Percentiles rank a stretch among this genome's conserved stretches.
Conservation (phyloP, 2,888 invertebrate species). For the Chouioia cunea region DNA sequence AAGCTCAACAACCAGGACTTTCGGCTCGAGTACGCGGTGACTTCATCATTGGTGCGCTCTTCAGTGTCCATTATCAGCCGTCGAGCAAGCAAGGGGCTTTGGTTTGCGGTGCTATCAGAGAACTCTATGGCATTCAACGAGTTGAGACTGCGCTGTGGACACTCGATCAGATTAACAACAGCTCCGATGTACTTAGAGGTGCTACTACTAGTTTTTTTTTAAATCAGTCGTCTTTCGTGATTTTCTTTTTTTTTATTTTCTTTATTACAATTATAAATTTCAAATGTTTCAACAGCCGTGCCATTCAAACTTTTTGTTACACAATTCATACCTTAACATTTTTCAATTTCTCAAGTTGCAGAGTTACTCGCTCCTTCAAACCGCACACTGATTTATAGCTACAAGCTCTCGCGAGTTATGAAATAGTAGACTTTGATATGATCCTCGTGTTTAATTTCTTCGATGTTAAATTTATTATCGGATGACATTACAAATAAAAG, state of each 20-base stretch:
- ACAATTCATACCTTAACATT: no score
- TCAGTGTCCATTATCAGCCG: constrained; percentile 58
- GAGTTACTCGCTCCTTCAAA: no score
- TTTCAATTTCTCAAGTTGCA: no score
- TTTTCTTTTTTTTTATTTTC: no score
- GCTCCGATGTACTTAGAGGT: constrained; percentile 46
- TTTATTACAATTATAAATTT: neutral
- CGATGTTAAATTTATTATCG: no score
- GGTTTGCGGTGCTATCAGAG: constrained; percentile 57
- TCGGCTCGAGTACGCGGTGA: constrained; percentile 57
- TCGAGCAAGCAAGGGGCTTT: constrained; percentile 56
- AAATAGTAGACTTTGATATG: no score
- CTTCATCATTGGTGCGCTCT: constrained; percentile 58
- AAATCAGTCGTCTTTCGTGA: neutral
- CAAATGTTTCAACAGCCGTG: no score
- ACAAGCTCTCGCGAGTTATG: no score
- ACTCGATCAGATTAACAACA: constrained; percentile 75
- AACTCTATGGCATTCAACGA: constrained; percentile 60
- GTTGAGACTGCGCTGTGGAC: constrained; percentile 59
- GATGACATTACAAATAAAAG: no score
- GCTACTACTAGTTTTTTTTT: neutral
- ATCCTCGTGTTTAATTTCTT: no score
- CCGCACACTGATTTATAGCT: no score
- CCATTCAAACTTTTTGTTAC: no score
- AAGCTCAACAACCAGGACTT: constrained; percentile 40